These are phyloP conservation scores for Platyscapa corneri DNA, from an alignment of 1,140 invertebrate genomes.

Conservation along the genomic window DNA sequence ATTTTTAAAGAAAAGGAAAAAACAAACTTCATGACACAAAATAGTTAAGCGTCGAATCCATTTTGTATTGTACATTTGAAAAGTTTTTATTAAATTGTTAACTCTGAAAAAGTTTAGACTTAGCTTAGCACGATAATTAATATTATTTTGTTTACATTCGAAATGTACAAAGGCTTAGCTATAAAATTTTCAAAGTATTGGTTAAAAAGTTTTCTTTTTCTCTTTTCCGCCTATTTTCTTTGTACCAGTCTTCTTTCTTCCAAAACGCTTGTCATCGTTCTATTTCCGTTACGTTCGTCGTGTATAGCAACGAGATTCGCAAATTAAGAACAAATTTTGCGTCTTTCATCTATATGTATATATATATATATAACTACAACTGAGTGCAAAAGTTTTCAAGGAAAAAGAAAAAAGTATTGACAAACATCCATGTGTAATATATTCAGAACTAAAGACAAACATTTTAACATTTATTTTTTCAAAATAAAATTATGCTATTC, in stretches of 20 bases:
- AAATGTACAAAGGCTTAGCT: too few species aligned
- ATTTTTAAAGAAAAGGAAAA: too few species aligned
- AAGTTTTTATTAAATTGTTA: background rate
- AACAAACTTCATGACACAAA: too few species aligned
- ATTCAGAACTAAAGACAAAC: background rate
- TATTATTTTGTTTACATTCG: too few species aligned
- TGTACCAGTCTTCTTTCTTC: background rate
- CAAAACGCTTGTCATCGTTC: conserved; percentile 34
- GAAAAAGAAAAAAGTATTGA: background rate
- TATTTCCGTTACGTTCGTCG: conserved; percentile 31
- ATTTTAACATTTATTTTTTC: background rate
- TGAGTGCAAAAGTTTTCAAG: conserved; percentile 21
- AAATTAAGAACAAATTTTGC: conserved; percentile 28
- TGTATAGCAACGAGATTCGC: conserved; percentile 35
- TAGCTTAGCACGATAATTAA: too few species aligned
- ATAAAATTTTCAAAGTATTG: background rate
- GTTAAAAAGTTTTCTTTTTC: background rate
- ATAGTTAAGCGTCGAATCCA: too few species aligned
- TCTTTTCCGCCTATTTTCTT: conserved; percentile 12
- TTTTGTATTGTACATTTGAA: background rate
- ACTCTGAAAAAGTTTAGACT: background rate
- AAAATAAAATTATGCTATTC: background rate
- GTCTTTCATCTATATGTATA: background rate
- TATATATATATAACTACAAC: background rate
- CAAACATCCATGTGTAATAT: background rate